phyloP scores from a whole-genome alignment of 2,113 vertebrate genomes.

The Chloebia gouldiae region DNA sequence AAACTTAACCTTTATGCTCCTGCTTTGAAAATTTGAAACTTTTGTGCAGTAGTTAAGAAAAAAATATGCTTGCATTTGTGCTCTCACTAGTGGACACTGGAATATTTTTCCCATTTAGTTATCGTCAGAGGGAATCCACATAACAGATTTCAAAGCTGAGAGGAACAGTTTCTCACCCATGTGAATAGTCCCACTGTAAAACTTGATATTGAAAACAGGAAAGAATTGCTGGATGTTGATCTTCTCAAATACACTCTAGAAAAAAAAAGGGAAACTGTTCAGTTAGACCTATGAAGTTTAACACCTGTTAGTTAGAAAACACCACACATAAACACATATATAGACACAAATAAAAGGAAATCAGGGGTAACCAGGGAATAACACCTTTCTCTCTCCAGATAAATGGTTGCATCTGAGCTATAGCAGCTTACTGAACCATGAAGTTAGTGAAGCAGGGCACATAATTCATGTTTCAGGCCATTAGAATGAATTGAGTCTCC shows the following conservation, averaged over 20 bases:
- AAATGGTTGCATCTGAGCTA: conserved; percentile 1
- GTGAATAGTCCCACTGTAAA: background rate
- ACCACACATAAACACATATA: background rate
- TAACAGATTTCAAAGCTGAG: background rate
- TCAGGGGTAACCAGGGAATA: background rate
- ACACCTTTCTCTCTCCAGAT: background rate
- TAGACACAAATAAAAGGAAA: background rate
- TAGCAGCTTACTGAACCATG: conserved; percentile 26
- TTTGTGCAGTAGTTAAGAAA: background rate
- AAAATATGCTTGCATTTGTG: background rate
- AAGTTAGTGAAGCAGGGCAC: conserved; percentile 37
- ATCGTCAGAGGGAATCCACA: background rate
- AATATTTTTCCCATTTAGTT: conserved; percentile 1
- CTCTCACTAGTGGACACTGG: background rate
- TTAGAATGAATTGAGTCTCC: conserved; percentile 41
- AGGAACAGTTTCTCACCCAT: background rate
- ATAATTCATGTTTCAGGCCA: conserved; percentile 36
- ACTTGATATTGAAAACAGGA: background rate
- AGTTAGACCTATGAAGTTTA: background rate
- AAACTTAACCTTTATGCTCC: background rate
- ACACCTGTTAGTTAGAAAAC: background rate
- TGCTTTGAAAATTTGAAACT: background rate
- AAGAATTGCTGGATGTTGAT: background rate
- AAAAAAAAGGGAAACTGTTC: background rate
- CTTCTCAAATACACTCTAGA: background rate